phyloP scores from a whole-genome alignment of 2,888 invertebrate genomes.

The Ligdia adustata region DNA sequence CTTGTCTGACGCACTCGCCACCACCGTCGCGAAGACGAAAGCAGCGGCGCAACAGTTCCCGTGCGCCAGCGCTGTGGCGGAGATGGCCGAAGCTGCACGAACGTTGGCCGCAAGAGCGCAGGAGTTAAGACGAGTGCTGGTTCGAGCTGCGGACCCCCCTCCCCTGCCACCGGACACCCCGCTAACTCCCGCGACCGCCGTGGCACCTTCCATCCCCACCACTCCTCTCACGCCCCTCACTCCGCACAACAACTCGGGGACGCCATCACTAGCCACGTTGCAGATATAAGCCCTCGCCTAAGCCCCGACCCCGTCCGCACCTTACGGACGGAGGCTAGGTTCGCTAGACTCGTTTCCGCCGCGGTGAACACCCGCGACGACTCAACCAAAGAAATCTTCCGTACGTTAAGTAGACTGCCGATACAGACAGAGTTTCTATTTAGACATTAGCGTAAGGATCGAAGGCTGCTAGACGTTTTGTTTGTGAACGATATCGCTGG shows the following conservation, averaged over 20 bases:
- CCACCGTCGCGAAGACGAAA: constrained; percentile 94
- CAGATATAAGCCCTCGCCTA: constrained; percentile 57
- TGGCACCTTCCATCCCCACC: constrained; percentile 60
- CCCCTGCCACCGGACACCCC: constrained; percentile 53
- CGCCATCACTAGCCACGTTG: constrained; percentile 63
- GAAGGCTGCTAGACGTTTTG: constrained; percentile 70
- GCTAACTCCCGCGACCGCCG: constrained; percentile 61
- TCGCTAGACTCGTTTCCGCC: constrained; percentile 45
- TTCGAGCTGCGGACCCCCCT: constrained; percentile 86
- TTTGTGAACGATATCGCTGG: constrained; percentile 48
- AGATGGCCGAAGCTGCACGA: constrained; percentile 96
- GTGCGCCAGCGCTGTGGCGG: constrained; percentile 94
- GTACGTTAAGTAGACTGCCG: constrained; percentile 56
- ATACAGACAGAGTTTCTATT: constrained; percentile 64
- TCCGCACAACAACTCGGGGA: constrained; percentile 54
- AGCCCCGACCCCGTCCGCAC: constrained; percentile 32
- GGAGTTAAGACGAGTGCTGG: constrained; percentile 89
- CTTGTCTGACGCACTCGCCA: constrained; percentile 91
- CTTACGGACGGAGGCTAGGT: constrained; percentile 41
- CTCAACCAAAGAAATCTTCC: constrained; percentile 70
- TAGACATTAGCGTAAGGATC: constrained; percentile 61
- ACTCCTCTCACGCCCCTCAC: constrained; percentile 70
- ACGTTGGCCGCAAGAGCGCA: constrained; percentile 93
- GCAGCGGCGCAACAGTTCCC: constrained; percentile 96
- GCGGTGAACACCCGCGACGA: constrained; percentile 41